Base-by-base conservation (phyloP, 2,888 invertebrate genomes). In the Zeuzera pyrina region DNA sequence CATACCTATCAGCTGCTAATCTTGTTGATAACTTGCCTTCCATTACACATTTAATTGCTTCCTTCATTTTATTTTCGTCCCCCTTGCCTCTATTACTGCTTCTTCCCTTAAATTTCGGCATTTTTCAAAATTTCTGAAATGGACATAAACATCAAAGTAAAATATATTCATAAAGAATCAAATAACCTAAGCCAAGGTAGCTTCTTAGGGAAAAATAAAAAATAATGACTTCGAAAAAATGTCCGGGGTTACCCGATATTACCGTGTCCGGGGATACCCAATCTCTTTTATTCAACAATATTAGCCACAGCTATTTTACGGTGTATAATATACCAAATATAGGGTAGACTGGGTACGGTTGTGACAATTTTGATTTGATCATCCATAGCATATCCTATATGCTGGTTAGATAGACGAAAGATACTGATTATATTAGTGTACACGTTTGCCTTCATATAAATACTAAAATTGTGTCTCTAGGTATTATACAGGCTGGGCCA, bases 21-120 rank as follows among this genome's bases (percentile, higher is more conserved):
- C 31, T 31, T n/a, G 26, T 11, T n/a, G 31, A 31, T 11, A 31
- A n/a, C 26, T 24, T 31, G n/a, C 13, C 11, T 15, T 31, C 26
- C 8, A 26, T 12, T 8, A 31, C 26, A 15, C n/a, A 31, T 31
- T 12, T 26, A 12, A 26, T 15, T 10, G 29, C 26, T 11, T 31
- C 8, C 19, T 26, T 31, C 19, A 25, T 26, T 16, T 26, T 31
- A 16, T 13, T 31, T 31, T 31, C 26, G 16, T 31, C 26, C 26
- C 31, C 15, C 12, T 31, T 31, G 13, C 24, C 31, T 31, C 31
- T 24, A 23, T 22, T 11, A 11, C n/a, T 31, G 11, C 2, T 14
- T 22, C 23, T 31, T 12, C n/a, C 24, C 23, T 31, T 31, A 22
- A 31, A 31, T 29, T 29, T 29, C 14, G 27, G 27, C 27, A 14